Conservation (phyloP, 2,113 vertebrate species). For the Tupaia chinensis region DNA sequence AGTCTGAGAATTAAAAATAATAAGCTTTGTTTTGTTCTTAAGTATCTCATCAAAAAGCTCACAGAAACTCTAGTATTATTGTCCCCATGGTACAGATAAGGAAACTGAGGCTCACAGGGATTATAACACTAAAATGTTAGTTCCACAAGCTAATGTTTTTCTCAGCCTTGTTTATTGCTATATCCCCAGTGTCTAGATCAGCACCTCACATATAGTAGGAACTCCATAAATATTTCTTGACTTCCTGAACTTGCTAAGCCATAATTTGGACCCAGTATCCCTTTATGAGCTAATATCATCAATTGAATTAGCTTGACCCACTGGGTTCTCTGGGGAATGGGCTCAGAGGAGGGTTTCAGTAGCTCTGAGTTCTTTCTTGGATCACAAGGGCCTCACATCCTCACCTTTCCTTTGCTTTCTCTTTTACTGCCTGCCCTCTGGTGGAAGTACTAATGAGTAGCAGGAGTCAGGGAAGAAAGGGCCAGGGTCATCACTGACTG, state of each 20-base stretch:
- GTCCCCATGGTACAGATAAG: constrained; percentile 10
- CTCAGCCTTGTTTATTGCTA: constrained; percentile 25
- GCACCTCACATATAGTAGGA: background rate
- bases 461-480: constrained; percentile 46
- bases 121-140: constrained; percentile 27
- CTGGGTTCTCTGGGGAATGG: background rate
- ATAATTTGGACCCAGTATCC: background rate
- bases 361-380: background rate
- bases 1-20: constrained; percentile 50
- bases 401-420: constrained; percentile 50
- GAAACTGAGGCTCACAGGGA: background rate
- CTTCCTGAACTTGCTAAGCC: background rate
- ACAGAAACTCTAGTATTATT: constrained; percentile 50
- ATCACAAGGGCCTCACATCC: background rate
- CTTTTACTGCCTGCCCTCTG: constrained; percentile 76
- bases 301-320: background rate
- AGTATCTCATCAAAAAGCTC: constrained; percentile 44
- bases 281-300: background rate
- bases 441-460: constrained; percentile 56
- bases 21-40: constrained; percentile 34
- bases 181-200: background rate
- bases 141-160: constrained; percentile 31
- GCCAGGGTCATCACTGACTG: background rate
- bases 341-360: background rate
- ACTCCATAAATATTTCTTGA: background rate